Evolutionary conservation across 37 sponge, comb jelly and placozoan species (phyloP).

Genomic region (Halichondria panicea): DNA sequence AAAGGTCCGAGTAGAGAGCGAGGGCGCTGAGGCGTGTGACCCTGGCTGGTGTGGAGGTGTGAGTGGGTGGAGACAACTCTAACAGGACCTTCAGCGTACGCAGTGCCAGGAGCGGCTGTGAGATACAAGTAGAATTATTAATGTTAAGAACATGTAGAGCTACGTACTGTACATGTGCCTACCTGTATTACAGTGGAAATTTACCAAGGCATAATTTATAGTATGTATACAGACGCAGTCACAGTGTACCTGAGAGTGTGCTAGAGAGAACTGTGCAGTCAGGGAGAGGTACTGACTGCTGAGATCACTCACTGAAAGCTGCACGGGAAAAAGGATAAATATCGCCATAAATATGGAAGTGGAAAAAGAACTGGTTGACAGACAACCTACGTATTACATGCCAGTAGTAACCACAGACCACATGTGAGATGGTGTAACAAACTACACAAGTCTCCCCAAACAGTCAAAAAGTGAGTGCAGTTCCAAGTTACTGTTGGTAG

Average conservation of each 20-base stretch:
- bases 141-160: not conserved
- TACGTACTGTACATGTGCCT: not conserved
- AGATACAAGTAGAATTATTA: not conserved
- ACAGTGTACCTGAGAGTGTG: conserved; percentile 32
- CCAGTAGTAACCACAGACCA: too few species aligned
- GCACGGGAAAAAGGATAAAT: not conserved
- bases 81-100: not conserved
- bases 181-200: too few species aligned
- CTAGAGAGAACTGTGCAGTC: not conserved
- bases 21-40: not conserved
- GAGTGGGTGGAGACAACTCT: not conserved
- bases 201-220: too few species aligned
- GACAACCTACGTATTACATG: too few species aligned
- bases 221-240: too few species aligned
- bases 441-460: too few species aligned
- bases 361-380: too few species aligned
- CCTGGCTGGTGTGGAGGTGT: not conserved
- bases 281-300: not conserved
- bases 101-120: conserved; percentile 17
- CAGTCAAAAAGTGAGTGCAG: too few species aligned
- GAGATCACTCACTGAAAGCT: not conserved
- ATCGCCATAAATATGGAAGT: not conserved
- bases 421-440: too few species aligned
- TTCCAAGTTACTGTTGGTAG: too few species aligned
- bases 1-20: not conserved